Base-by-base conservation (phyloP, 2,113 vertebrate genomes). In the Progne subis region DNA sequence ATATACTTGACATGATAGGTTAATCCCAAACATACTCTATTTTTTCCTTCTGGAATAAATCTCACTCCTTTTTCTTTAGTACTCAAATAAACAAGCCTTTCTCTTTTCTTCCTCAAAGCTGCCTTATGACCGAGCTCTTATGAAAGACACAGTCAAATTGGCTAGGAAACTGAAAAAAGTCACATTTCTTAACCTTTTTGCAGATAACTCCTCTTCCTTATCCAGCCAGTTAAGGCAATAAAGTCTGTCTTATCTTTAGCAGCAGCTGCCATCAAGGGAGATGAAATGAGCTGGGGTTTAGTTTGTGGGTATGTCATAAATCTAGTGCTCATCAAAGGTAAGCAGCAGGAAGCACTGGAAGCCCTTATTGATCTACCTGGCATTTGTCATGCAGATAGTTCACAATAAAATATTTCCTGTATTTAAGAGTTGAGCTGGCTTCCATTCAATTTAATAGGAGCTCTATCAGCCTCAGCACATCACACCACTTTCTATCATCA, bases 281-380 rank as follows among this genome's bases (percentile, higher is more conserved):
- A 88, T 12, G 37, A 96, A 94, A 93, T 37, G 56, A 91, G 74
- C 55, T 61, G 71, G 78, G 83, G 64, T 83, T 93, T 95, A 83
- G 82, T 90, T 92, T 78, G 86, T 75, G 55, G 67, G 41, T 74
- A 91, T 89, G 72, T 81, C 80, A 92, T 94, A 90, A 92, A 96
- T 94, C 63, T 83, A 95, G 78, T 1, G 19, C 75, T 95, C 91
- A 94, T 95, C 90, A 96, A 92, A 94, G 78, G 86, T 92, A 85
- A 94, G 86, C 31, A 10, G 72, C 92, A 95, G 88, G 92, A 95
- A 93, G 94, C 53, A 83, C 80, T 53, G 92, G 79, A 88, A 96
- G 76, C n/a, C 59, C 72, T 83, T 95, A 95, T 74, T 87, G 89
- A 97, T 96, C 90, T 90, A 87, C 74, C 84, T 87, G 90, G 87